A percentile compares a stretch with the other conserved stretches of the same genome.
Conservation (phyloP, 2,888 invertebrate species). For the Quadroppia sp. region DNA sequence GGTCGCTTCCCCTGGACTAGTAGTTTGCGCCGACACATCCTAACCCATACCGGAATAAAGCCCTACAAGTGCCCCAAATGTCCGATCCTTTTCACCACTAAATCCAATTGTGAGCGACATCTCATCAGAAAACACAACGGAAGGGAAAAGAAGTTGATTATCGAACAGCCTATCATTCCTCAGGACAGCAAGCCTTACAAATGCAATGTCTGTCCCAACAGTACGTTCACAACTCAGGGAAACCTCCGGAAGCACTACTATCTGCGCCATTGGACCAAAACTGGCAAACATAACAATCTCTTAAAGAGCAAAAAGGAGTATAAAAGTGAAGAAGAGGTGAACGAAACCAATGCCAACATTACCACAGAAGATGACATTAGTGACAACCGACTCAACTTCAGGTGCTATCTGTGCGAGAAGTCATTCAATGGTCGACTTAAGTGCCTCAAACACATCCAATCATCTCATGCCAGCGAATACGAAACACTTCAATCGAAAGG, state of each 20-base stretch:
- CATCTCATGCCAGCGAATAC: slow-evolving; percentile 71
- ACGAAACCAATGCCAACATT: slow-evolving; percentile 49
- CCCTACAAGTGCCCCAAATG: slow-evolving; percentile 93
- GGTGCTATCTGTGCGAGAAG: slow-evolving; percentile 87
- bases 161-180: slow-evolving; percentile 9
- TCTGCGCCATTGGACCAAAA: slow-evolving; percentile 62
- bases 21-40: slow-evolving; percentile 84
- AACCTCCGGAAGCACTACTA: slow-evolving; percentile 73
- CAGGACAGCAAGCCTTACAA: slow-evolving; percentile 62
- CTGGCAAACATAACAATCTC: slow-evolving; percentile 39
- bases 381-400: slow-evolving; percentile 61
- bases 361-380: slow-evolving; percentile 34
- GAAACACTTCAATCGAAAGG: slow-evolving; percentile 63
- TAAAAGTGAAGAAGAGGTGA: slow-evolving; percentile 48
- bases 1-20: slow-evolving; percentile 85
- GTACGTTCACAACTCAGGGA: slow-evolving; percentile 73
- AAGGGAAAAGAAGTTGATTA: slow-evolving; percentile 43
- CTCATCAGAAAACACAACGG: slow-evolving; percentile 71
- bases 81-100: slow-evolving; percentile 88
- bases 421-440: slow-evolving; percentile 74
- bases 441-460: slow-evolving; percentile 74
- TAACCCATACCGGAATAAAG: slow-evolving; percentile 92
- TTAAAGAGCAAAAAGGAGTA: slow-evolving; percentile 22
- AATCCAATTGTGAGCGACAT: slow-evolving; percentile 95
- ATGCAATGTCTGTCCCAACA: slow-evolving; percentile 69